Evolutionary conservation across 64 coral and sea anemone species (phyloP).

Genomic region (Exaiptasia diaphana): DNA sequence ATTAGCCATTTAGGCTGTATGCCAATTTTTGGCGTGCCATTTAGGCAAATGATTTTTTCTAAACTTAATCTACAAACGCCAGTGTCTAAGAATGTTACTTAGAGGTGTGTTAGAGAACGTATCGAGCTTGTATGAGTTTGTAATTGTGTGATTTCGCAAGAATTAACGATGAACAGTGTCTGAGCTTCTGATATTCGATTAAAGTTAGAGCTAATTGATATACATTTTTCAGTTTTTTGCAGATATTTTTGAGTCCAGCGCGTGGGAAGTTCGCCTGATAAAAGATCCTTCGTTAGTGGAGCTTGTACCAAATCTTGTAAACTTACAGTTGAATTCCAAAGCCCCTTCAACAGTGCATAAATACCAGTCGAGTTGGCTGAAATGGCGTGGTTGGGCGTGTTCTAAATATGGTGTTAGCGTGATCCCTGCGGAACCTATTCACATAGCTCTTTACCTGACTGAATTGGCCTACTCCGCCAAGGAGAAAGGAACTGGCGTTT

Average conservation of each 20-base stretch:
- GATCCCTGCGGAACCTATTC: background rate
- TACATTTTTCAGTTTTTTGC: too few relatives aligned
- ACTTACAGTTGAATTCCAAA: background rate
- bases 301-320: background rate
- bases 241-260: background rate
- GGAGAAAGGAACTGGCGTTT: background rate
- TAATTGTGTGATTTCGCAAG: too few relatives aligned
- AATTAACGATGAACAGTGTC: too few relatives aligned
- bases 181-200: too few relatives aligned
- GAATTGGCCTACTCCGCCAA: background rate
- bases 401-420: background rate
- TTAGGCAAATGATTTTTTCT: too few relatives aligned
- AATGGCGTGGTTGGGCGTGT: background rate
- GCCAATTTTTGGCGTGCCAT: too few relatives aligned
- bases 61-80: too few relatives aligned
- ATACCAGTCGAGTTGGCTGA: background rate
- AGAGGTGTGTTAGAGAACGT: too few relatives aligned
- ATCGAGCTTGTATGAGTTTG: too few relatives aligned
- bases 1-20: too few relatives aligned
- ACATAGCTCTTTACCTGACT: conserved; percentile 12
- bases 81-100: too few relatives aligned
- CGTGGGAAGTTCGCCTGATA: background rate
- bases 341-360: background rate
- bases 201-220: too few relatives aligned
- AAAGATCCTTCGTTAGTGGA: background rate